Evolutionary conservation across 2,888 invertebrate species (phyloP).

Genomic region (Caenorhabditis becei): DNA sequence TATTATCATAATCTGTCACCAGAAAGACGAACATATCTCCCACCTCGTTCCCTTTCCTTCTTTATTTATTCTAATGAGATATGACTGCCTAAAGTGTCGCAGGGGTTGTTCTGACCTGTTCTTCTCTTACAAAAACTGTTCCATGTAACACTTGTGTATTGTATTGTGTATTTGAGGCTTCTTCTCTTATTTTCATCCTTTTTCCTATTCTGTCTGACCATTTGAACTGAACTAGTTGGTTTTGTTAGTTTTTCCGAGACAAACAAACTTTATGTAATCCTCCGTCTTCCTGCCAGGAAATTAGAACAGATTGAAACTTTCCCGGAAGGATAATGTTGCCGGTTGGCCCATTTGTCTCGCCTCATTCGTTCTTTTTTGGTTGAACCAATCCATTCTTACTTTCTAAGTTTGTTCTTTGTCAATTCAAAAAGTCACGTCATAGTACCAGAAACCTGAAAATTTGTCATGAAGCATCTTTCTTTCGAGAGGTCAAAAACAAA

Average conservation of each 20-base stretch:
- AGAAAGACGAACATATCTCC: slow-evolving; percentile 10
- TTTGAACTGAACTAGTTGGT: slow-evolving; percentile 22
- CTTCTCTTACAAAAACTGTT: slow-evolving; percentile 19
- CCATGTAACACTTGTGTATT: slow-evolving; percentile 19
- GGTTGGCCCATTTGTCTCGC: slow-evolving; percentile 37
- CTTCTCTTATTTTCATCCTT: slow-evolving; percentile 17
- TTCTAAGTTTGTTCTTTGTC: too few species aligned
- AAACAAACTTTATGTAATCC: slow-evolving; percentile 59
- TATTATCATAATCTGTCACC: slow-evolving; percentile 16
- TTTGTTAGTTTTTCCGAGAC: slow-evolving; percentile 3
- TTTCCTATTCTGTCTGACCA: slow-evolving; percentile 11
- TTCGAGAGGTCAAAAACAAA: neutral
- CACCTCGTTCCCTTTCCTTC: slow-evolving; percentile 5
- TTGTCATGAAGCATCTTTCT: neutral
- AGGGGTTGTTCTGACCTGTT: slow-evolving; percentile 29
- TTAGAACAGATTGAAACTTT: slow-evolving; percentile 53
- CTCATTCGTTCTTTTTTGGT: slow-evolving; percentile 23
- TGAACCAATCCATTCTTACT: too few species aligned
- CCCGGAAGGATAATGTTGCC: slow-evolving; percentile 45
- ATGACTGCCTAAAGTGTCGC: slow-evolving; percentile 15
- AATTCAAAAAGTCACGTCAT: too few species aligned
- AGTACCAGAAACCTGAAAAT: neutral
- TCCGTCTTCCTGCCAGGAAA: too few species aligned
- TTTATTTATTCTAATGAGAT: too few species aligned
- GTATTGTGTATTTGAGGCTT: neutral